Conservation (phyloP, 2,888 invertebrate species). For the Lordiphosa andalusiaca region DNA sequence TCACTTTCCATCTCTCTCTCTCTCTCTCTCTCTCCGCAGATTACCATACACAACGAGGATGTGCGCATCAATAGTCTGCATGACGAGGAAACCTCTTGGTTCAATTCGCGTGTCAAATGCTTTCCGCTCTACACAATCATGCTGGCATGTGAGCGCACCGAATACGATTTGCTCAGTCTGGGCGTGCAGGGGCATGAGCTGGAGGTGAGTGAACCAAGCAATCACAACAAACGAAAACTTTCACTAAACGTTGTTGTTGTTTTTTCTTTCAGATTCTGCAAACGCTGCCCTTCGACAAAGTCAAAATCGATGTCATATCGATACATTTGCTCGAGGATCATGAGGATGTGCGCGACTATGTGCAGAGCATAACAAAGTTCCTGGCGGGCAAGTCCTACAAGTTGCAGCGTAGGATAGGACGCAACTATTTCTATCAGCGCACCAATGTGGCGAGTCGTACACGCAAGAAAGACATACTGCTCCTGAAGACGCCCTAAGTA, state of each 20-base stretch:
- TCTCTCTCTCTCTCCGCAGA: conserved; percentile 68
- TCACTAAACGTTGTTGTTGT: conserved; percentile 13
- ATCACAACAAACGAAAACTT: conserved; percentile 3
- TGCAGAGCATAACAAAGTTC: conserved; percentile 79
- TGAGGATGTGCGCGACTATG: conserved; percentile 74
- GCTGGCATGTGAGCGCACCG: conserved; percentile 87
- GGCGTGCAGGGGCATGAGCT: conserved; percentile 80
- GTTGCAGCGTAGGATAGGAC: conserved; percentile 78
- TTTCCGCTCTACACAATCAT: conserved; percentile 91
- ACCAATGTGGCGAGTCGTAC: conserved; percentile 75
- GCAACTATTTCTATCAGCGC: conserved; percentile 80
- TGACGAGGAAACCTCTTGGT: conserved; percentile 82
- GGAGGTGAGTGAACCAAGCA: conserved; percentile 68
- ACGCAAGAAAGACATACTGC: conserved; percentile 77
- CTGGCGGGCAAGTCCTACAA: conserved; percentile 79
- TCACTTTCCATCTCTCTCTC: not conserved
- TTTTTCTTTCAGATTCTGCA: conserved; percentile 74
- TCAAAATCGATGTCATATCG: conserved; percentile 79
- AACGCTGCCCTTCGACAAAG: conserved; percentile 80
- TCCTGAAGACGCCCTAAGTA: conserved; percentile 69
- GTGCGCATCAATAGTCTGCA: conserved; percentile 82
- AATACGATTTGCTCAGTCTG: conserved; percentile 86
- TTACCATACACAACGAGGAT: conserved; percentile 81
- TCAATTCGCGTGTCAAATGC: conserved; percentile 89
- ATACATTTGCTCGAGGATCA: conserved; percentile 79